Evolutionary conservation across 2,888 invertebrate genomes (phyloP).

Genomic region (Horisme vitalbata): DNA sequence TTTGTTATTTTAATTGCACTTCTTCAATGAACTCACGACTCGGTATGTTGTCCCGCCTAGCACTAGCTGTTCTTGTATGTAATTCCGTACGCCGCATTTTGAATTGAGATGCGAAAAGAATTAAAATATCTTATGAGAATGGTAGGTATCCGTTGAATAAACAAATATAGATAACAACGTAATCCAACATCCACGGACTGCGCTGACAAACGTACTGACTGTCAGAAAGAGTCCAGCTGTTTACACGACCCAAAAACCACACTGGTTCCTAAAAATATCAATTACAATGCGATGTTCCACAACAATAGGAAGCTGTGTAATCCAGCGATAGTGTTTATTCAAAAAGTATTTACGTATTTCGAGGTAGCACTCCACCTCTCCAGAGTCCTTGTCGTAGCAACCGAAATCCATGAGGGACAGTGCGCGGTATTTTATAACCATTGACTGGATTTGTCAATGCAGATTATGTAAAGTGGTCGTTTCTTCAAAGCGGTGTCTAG

Average conservation of each 20-base stretch:
- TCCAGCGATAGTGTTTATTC: conserved; percentile 63
- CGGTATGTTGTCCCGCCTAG: conserved; percentile 73
- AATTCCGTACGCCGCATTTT: conserved; percentile 70
- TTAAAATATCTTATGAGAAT: not conserved
- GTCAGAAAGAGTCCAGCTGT: conserved; percentile 70
- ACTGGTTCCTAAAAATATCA: conserved; percentile 80
- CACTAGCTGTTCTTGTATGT: conserved; percentile 53
- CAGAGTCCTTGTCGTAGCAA: conserved; percentile 85
- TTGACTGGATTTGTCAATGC: conserved; percentile 54
- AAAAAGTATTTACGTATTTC: conserved; percentile 85
- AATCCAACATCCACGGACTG: conserved; percentile 67
- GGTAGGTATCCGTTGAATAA: conserved; percentile 40
- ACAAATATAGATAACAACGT: conserved; percentile 58
- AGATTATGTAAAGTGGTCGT: conserved; percentile 54
- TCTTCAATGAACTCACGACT: conserved; percentile 69
- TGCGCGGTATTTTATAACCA: conserved; percentile 54
- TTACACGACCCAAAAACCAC: conserved; percentile 80
- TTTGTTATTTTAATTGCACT: conserved; percentile 31
- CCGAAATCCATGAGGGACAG: conserved; percentile 83
- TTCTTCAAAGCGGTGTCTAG: conserved; percentile 72
- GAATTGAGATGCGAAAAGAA: conserved; percentile 26
- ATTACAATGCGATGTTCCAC: conserved; percentile 75
- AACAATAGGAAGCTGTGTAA: conserved; percentile 69
- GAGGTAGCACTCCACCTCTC: conserved; percentile 87
- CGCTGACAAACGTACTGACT: conserved; percentile 70